phyloP scores from a whole-genome alignment of 2,113 vertebrate species.

The Asarcornis scutulata region DNA sequence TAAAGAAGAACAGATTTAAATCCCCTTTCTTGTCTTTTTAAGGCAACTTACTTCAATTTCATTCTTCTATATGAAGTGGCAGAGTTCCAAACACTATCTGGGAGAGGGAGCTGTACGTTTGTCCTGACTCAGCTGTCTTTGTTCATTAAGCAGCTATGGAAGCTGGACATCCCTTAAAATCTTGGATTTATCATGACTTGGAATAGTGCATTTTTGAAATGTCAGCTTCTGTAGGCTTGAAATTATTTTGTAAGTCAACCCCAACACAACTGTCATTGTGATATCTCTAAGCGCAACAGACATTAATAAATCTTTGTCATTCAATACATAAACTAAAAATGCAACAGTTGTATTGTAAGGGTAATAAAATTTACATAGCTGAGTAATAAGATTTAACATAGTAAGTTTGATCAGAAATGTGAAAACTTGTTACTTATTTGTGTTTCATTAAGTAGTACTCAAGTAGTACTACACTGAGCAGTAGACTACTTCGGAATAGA shows the following conservation, averaged over 20 bases:
- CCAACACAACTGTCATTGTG: neutral
- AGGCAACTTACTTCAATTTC: neutral
- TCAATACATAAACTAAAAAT: neutral
- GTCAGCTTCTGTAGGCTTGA: neutral
- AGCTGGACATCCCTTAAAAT: neutral
- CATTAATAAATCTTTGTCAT: neutral
- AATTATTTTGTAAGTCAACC: neutral
- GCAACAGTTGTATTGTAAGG: neutral
- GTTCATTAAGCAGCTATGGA: neutral
- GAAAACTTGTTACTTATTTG: neutral
- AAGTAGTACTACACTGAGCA: neutral
- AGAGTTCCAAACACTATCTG: neutral
- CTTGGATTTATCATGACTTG: neutral
- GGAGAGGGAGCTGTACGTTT: neutral
- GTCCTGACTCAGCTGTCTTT: neutral
- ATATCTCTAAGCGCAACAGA: neutral
- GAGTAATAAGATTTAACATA: neutral
- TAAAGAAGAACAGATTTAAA: neutral
- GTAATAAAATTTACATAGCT: neutral
- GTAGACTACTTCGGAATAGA: neutral
- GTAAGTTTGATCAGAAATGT: neutral
- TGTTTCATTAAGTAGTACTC: neutral
- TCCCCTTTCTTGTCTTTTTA: neutral
- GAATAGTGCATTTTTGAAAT: neutral
- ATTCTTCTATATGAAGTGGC: neutral